Evolutionary conservation across 1,140 invertebrate genomes (phyloP).

Genomic region (Eubasilissa regina): DNA sequence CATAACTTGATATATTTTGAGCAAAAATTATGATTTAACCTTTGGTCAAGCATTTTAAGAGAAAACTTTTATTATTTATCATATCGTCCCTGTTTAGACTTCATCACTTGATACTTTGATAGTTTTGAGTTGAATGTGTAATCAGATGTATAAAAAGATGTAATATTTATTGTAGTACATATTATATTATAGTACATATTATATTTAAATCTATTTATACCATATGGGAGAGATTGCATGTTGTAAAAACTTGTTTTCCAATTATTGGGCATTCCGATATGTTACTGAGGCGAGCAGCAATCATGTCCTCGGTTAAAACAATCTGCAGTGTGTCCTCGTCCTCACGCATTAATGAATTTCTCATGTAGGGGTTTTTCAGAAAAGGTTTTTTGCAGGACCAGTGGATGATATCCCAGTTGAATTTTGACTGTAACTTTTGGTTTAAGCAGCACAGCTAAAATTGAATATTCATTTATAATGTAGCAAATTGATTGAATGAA

Average conservation of each 20-base stretch:
- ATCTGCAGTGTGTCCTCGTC: neutral
- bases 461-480: neutral
- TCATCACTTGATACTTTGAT: too few species aligned
- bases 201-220: neutral
- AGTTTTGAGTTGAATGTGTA: too few species aligned
- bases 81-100: too few species aligned
- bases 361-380: neutral
- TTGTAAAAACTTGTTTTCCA: conserved; percentile 4
- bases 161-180: neutral
- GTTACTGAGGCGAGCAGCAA: conserved; percentile 4
- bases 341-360: neutral
- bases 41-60: too few species aligned
- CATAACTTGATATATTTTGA: too few species aligned
- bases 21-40: too few species aligned
- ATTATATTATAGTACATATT: neutral
- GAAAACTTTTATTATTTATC: too few species aligned
- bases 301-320: neutral
- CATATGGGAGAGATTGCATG: conserved; percentile 16
- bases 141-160: too few species aligned
- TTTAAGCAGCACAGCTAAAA: conserved; percentile 22
- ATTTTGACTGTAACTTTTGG: neutral
- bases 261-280: conserved; percentile 11
- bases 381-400: neutral
- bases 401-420: neutral
- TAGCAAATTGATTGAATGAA: too few species aligned